Evolutionary conservation across 2,113 vertebrate species (phyloP).

Genomic region (Tamias sibiricus): DNA sequence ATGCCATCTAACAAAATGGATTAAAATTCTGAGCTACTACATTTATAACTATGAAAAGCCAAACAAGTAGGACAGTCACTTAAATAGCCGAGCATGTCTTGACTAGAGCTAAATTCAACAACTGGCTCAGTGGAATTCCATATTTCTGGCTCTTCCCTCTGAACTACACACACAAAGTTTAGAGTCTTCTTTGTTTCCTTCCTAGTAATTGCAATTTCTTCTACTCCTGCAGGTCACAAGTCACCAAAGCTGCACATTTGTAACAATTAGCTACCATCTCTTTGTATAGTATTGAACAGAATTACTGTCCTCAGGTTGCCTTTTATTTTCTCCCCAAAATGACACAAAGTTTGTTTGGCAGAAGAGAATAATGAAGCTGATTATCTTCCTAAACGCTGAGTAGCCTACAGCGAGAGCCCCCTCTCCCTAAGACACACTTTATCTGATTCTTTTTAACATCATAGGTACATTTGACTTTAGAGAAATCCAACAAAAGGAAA

Average conservation of each 20-base stretch:
- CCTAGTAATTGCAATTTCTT: background rate
- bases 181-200: background rate
- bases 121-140: background rate
- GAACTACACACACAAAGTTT: background rate
- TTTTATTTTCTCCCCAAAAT: constrained; percentile 34
- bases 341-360: constrained; percentile 48
- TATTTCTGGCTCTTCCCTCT: constrained; percentile 61
- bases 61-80: constrained; percentile 44
- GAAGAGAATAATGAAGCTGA: constrained; percentile 50
- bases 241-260: constrained; percentile 30
- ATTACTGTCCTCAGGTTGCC: constrained; percentile 31
- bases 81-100: constrained; percentile 24
- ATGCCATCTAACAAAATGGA: background rate
- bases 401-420: background rate
- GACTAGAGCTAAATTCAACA: constrained; percentile 63
- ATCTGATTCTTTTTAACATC: constrained; percentile 10
- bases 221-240: background rate
- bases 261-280: background rate
- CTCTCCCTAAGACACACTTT: background rate
- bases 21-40: constrained; percentile 41
- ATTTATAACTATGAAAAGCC: constrained; percentile 24
- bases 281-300: background rate
- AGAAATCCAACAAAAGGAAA: constrained; percentile 33
- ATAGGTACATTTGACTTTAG: constrained; percentile 19
- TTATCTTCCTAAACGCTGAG: background rate